Evolutionary conservation across 2,113 vertebrate species (phyloP).

Genomic region (Heterotilapia buettikoferi): DNA sequence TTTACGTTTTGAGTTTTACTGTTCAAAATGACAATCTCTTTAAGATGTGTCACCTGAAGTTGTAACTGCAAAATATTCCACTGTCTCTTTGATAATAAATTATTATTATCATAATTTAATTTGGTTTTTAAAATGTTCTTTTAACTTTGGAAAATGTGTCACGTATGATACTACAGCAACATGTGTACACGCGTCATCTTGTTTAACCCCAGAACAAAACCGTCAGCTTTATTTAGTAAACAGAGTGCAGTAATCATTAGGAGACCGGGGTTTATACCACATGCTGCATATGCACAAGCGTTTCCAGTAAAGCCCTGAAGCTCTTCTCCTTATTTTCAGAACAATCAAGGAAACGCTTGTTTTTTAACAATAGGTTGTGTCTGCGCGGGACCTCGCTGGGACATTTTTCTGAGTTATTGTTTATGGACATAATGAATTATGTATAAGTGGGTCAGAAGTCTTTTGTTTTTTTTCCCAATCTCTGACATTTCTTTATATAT

Average conservation of each 20-base stretch:
- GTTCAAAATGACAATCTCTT: neutral
- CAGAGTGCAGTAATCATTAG: neutral
- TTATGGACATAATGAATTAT: conserved; percentile 27
- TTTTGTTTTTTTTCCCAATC: conserved; percentile 8
- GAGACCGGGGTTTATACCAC: neutral
- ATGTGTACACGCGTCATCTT: neutral
- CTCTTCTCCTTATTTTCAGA: conserved; percentile 28
- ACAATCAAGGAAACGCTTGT: conserved; percentile 20
- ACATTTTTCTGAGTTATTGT: conserved; percentile 23
- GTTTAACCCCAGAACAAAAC: neutral
- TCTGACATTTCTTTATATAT: neutral
- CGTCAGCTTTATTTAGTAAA: neutral
- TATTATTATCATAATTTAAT: neutral
- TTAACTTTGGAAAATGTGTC: neutral
- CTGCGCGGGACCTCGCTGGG: neutral
- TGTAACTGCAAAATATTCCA: neutral
- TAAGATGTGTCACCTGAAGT: neutral
- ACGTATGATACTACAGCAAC: neutral
- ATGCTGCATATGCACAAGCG: neutral
- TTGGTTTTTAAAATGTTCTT: neutral
- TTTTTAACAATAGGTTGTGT: conserved; percentile 20
- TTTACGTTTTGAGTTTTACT: neutral
- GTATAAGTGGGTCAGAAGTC: neutral
- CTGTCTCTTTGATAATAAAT: neutral
- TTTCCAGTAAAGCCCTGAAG: conserved; percentile 15